Base-by-base conservation (phyloP, 2,797 vertebrate species). In the Sebastes cheni region DNA sequence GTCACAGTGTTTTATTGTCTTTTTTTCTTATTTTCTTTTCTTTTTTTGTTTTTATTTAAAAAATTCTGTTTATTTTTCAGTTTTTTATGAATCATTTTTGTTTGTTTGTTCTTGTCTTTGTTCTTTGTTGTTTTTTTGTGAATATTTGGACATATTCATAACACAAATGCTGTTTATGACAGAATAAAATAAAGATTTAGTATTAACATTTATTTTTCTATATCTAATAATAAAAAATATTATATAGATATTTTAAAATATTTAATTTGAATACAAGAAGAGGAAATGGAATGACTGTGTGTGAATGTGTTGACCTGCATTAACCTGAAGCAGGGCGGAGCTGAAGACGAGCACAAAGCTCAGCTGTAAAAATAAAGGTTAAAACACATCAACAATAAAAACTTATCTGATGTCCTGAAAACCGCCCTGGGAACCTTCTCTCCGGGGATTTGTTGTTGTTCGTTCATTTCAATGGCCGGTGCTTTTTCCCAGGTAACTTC, bases 401-500 rank as follows among this genome's bases (percentile, higher is more conserved):
- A 83, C 29, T 86, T 82, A 91, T 91, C 89, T 89, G 90, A 90
- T 89, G 80, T 72, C 80, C 86, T 86, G 59, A 52, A 78, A 84
- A 82, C 75, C 8, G 9, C 67, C 36, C 52, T 67, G 75, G 64
- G 72, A 85, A 66, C 30, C 54, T 61, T 67, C 36, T 79, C 90
- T 75, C 60, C 0, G 70, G 91, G 89, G 76, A 65, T 61, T 58
- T 55, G 73, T 68, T 80, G 78, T 67, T 81, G 71, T 90, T 16
- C 18, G 13, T 77, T 54, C 8, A 1, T 66, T 71, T 92, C 76
- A 89, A 87, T 83, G 81, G 72, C 25, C 2, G 25, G 1, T 18
- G 64, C 32, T 52, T 72, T 84, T 91, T 88, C 93, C 81, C 92
- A 86, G 20, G 92, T 82, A 93, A 94, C 85, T 66, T 87, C 84